A percentile compares a stretch with the other conserved stretches of the same genome.
Evolutionary conservation across 2,888 invertebrate genomes (phyloP).

Genomic region (Rosalia funebris): DNA sequence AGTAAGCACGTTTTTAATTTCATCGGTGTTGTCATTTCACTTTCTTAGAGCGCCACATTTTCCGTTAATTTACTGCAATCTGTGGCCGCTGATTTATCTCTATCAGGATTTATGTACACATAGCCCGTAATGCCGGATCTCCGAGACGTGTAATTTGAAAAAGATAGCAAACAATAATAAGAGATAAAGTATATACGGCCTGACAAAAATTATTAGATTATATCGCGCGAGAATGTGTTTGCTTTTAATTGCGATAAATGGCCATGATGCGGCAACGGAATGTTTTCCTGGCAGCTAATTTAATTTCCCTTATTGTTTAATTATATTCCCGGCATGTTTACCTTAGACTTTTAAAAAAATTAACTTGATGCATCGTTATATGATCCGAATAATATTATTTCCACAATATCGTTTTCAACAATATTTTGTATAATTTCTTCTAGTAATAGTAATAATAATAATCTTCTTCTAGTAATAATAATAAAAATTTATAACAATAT

Average conservation of each 20-base stretch:
- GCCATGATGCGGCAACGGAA: background rate
- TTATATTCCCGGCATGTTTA: conserved; percentile 11
- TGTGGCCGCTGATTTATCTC: conserved; percentile 62
- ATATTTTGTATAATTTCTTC: no score
- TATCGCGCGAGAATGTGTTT: conserved; percentile 32
- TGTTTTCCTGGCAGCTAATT: conserved; percentile 20
- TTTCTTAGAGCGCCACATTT: conserved; percentile 60
- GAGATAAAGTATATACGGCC: conserved; percentile 33
- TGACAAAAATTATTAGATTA: conserved; percentile 31
- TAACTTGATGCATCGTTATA: background rate
- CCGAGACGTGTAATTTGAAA: conserved; percentile 52
- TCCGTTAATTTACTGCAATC: conserved; percentile 62
- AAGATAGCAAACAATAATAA: conserved; percentile 53
- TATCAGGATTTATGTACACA: conserved; percentile 63
- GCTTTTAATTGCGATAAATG: conserved; percentile 41
- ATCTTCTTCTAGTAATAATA: no score
- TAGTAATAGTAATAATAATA: no score
- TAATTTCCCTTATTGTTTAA: conserved; percentile 15
- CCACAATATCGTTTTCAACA: no score
- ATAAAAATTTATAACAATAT: no score
- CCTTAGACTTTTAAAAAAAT: conserved; percentile 1
- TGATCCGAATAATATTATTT: no score
- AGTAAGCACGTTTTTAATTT: conserved; percentile 64
- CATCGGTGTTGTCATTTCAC: conserved; percentile 62
- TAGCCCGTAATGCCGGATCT: conserved; percentile 34